Conservation (phyloP, 1,140 invertebrate species). For the Cardiocondyla obscurior region DNA sequence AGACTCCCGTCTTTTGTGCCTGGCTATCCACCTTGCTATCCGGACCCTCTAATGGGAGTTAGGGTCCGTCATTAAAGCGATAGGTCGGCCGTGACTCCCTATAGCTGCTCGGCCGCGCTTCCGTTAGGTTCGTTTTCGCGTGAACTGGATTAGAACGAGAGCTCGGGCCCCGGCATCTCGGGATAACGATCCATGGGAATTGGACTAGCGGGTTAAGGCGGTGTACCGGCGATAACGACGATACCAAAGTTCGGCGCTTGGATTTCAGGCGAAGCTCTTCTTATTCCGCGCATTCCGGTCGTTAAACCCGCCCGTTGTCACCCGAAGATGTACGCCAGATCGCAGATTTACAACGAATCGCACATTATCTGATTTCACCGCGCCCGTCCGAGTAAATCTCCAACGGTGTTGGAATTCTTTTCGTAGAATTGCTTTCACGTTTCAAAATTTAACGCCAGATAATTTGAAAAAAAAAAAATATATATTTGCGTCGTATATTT, state of each 20-base stretch:
- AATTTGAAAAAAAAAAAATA: not conserved
- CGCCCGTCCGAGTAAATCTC: too few relatives aligned
- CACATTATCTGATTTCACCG: not conserved
- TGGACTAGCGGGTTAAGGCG: slow-evolving; percentile 59
- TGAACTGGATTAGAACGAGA: slow-evolving; percentile 81
- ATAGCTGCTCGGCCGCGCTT: slow-evolving; percentile 72
- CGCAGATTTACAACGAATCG: not conserved
- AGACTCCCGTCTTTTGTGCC: slow-evolving; percentile 31
- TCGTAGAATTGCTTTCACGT: not conserved
- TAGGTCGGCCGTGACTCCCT: slow-evolving; percentile 78
- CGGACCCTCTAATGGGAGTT: slow-evolving; percentile 53
- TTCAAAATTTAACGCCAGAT: not conserved
- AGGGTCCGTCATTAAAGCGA: slow-evolving; percentile 72
- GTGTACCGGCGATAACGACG: not conserved
- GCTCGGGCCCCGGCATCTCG: slow-evolving; percentile 58
- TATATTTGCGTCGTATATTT: not conserved
- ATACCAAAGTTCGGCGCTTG: not conserved
- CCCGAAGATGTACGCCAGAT: slow-evolving; percentile 5
- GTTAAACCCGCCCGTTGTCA: slow-evolving; percentile 44
- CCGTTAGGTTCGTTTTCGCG: slow-evolving; percentile 80
- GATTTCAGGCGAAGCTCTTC: not conserved
- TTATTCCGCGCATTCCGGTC: not conserved
- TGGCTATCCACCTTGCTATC: slow-evolving; percentile 59
- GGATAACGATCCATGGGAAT: slow-evolving; percentile 73
- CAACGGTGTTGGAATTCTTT: not conserved